Conservation (phyloP, 2,888 invertebrate species). For the Hoplodrina ambigua region DNA sequence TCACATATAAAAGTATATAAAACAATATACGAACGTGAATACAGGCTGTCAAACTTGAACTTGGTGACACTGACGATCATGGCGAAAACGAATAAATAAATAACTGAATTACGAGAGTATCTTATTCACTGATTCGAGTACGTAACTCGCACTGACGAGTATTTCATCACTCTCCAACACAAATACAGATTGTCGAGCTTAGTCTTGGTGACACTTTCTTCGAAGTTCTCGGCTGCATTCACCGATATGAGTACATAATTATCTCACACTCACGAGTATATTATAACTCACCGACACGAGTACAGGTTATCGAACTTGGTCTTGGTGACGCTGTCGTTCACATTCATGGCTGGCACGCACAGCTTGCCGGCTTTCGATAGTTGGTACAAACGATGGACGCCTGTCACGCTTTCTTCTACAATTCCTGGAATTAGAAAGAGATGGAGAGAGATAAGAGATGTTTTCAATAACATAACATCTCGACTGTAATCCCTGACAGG, state of each 20-base stretch:
- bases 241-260: no score
- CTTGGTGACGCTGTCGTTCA: conserved; percentile 99
- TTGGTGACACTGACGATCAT: conserved; percentile 97
- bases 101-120: conserved; percentile 89
- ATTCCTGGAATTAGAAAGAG: conserved; percentile 91
- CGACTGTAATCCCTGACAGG: background rate
- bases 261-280: no score
- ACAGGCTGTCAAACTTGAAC: conserved; percentile 99
- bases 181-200: conserved; percentile 99
- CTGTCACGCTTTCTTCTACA: conserved; percentile 99
- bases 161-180: conserved; percentile 91
- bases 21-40: conserved; percentile 94
- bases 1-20: no score
- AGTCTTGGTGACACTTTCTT: conserved; percentile 99
- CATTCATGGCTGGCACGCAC: conserved; percentile 99
- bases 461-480: background rate
- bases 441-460: no score
- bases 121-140: conserved; percentile 88
- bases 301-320: conserved; percentile 99
- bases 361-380: conserved; percentile 98
- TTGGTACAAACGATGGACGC: conserved; percentile 99
- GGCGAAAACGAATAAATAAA: no score
- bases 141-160: no score
- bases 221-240: conserved; percentile 98
- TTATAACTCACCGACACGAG: conserved; percentile 93